Evolutionary conservation across 1,140 invertebrate genomes (phyloP).

Genomic region (Proctacanthus coquilletti): DNA sequence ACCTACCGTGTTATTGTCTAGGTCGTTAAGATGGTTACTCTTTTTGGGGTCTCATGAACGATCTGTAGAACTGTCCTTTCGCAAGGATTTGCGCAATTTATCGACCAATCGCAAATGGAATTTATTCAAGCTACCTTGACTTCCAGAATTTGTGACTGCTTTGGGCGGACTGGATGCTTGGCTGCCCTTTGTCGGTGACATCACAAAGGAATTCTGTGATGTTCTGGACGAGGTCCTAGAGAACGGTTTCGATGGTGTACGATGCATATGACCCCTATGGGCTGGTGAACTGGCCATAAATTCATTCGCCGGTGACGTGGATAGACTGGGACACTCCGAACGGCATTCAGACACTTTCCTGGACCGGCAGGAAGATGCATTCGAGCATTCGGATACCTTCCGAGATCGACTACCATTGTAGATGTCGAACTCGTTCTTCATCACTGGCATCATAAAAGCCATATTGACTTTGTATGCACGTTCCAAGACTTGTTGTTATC

Average conservation of each 20-base stretch:
- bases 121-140: slow-evolving; percentile 54
- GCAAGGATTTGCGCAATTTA: slow-evolving; percentile 62
- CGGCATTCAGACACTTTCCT: slow-evolving; percentile 69
- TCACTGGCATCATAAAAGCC: slow-evolving; percentile 88
- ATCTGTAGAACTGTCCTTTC: slow-evolving; percentile 42
- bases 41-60: slow-evolving; percentile 22
- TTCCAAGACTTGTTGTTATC: too few species aligned
- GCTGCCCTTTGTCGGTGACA: slow-evolving; percentile 39
- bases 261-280: slow-evolving; percentile 34
- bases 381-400: slow-evolving; percentile 54
- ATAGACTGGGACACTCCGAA: slow-evolving; percentile 56
- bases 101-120: slow-evolving; percentile 72
- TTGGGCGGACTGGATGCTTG: slow-evolving; percentile 39
- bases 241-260: slow-evolving; percentile 27
- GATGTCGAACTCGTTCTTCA: slow-evolving; percentile 85
- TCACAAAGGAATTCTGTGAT: slow-evolving; percentile 39
- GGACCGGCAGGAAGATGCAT: slow-evolving; percentile 38
- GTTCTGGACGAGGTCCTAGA: slow-evolving; percentile 41
- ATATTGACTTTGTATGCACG: too few species aligned
- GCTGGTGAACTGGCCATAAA: slow-evolving; percentile 31
- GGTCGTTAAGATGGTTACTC: slow-evolving; percentile 8
- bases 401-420: slow-evolving; percentile 66
- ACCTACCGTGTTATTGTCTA: slow-evolving; percentile 9
- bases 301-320: slow-evolving; percentile 53
- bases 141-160: slow-evolving; percentile 37